Evolutionary conservation across 2,113 vertebrate species (phyloP).

Genomic region (Charadrius vociferus): DNA sequence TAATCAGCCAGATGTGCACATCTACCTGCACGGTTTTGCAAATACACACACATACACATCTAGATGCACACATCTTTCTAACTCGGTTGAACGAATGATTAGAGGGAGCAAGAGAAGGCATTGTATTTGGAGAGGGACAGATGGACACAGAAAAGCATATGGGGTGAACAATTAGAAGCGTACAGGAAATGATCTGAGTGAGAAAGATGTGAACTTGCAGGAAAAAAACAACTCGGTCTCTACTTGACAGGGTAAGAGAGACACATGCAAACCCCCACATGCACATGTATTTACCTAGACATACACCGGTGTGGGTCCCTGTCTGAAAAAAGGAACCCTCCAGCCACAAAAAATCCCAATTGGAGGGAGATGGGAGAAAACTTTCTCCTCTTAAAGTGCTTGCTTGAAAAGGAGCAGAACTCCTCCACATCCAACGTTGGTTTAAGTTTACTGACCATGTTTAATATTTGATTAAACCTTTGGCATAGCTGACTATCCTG

Average conservation of each 20-base stretch:
- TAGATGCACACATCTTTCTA: not conserved
- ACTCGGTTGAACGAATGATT: not conserved
- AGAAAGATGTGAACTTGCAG: not conserved
- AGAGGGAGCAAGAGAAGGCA: not conserved
- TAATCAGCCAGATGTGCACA: accelerated
- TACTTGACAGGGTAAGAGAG: not conserved
- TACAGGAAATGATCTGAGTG: accelerated
- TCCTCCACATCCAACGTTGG: too few relatives aligned
- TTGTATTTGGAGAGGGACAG: not conserved
- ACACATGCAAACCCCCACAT: accelerated
- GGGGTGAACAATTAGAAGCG: accelerated
- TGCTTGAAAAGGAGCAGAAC: too few relatives aligned
- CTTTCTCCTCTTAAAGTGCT: not conserved
- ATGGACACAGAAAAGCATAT: not conserved
- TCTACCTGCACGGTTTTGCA: not conserved
- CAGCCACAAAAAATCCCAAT: not conserved
- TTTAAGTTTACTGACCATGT: too few relatives aligned
- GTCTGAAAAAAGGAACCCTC: not conserved
- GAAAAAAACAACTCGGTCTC: not conserved
- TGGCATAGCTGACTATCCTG: too few relatives aligned
- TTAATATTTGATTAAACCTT: too few relatives aligned
- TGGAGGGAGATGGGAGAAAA: not conserved
- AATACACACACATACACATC: not conserved
- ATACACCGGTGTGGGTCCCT: not conserved
- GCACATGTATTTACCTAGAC: not conserved